These are phyloP conservation scores for Heterodera carotae DNA, from an alignment of 1,140 invertebrate genomes.

Conservation along the genomic window DNA sequence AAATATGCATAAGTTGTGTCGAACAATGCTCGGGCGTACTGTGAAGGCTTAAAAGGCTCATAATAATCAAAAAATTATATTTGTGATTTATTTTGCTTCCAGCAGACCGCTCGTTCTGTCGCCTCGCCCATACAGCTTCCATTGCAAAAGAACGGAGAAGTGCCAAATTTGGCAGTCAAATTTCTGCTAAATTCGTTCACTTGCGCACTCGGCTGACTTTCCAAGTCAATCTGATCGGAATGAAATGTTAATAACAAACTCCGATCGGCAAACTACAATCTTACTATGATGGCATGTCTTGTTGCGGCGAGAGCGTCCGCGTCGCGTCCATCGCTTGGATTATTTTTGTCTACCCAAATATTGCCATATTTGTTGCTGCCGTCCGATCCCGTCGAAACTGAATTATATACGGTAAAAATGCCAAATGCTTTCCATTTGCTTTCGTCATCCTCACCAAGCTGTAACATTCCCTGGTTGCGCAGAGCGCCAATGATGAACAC, in stretches of 20 bases:
- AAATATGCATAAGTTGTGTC: constrained; percentile 44
- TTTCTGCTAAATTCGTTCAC: constrained; percentile 39
- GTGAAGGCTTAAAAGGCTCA: constrained; percentile 28
- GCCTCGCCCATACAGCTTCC: constrained; percentile 39
- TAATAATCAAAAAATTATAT: not conserved
- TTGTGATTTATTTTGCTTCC: no score
- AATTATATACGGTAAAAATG: not conserved
- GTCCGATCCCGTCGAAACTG: constrained; percentile 13
- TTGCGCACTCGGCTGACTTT: constrained; percentile 17
- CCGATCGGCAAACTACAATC: not conserved
- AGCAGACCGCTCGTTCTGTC: constrained; percentile 18
- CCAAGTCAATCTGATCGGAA: constrained; percentile 40
- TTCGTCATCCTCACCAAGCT: constrained; percentile 29
- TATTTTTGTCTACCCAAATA: constrained; percentile 36
- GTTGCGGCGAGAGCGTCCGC: constrained; percentile 35
- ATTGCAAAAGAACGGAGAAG: constrained; percentile 46
- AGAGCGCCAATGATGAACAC: constrained; percentile 44
- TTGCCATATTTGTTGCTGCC: constrained; percentile 22
- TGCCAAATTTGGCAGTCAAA: constrained; percentile 32
- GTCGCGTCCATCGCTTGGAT: constrained; percentile 41
- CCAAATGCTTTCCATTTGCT: not conserved
- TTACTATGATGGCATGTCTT: constrained; percentile 35
- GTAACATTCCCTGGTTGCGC: constrained; percentile 47
- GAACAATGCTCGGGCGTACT: constrained; percentile 41
- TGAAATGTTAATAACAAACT: not conserved